phyloP scores from a whole-genome alignment of 2,797 vertebrate genomes.

The Sebastes variabilis region DNA sequence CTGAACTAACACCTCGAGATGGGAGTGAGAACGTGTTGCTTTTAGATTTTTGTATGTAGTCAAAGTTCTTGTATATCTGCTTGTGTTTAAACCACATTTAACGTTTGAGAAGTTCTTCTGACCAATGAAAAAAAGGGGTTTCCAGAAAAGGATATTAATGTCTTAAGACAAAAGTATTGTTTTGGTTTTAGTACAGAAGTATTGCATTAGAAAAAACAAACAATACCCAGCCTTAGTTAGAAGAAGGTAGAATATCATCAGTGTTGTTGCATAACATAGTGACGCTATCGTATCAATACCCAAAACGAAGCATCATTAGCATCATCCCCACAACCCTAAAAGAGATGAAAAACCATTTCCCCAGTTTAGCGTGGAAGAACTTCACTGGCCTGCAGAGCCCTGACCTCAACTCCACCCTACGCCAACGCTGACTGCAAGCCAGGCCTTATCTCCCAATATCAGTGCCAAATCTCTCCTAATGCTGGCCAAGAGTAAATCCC shows the following conservation, averaged over 20 bases:
- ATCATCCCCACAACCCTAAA: background rate
- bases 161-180: background rate
- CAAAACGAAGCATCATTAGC: background rate
- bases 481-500: slow-evolving; percentile 27
- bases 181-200: background rate
- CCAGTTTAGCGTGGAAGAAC: background rate
- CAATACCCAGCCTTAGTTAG: background rate
- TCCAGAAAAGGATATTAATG: background rate
- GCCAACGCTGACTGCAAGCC: background rate
- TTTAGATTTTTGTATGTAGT: background rate
- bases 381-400: background rate
- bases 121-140: background rate
- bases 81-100: too few relatives aligned
- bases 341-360: background rate
- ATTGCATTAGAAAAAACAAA: background rate
- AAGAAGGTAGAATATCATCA: background rate
- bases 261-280: background rate
- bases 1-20: background rate
- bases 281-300: background rate
- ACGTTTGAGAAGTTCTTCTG: background rate
- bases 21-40: background rate
- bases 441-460: background rate
- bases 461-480: slow-evolving; percentile 25
- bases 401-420: background rate
- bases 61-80: background rate